Conservation (phyloP, 2,113 vertebrate species). For the Cebidichthys violaceus region DNA sequence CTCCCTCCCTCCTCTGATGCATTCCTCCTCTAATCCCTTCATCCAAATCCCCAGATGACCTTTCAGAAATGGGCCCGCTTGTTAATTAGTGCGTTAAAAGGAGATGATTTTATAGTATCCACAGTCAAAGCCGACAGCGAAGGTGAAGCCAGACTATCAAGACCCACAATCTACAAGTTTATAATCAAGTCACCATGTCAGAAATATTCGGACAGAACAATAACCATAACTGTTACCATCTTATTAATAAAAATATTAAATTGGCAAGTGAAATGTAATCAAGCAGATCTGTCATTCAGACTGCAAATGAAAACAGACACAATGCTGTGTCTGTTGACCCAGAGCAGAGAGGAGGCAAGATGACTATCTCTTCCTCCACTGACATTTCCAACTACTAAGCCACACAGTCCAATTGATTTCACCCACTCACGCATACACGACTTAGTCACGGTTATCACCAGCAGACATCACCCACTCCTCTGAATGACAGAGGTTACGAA, state of each 20-base stretch:
- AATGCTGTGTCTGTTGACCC: slow-evolving; percentile 41
- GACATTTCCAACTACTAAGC: slow-evolving; percentile 59
- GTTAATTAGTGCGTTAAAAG: slow-evolving; percentile 68
- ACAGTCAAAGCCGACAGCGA: slow-evolving; percentile 28
- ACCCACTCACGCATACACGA: slow-evolving; percentile 41
- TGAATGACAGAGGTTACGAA: slow-evolving; percentile 28
- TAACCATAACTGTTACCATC: neutral
- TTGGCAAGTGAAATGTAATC: slow-evolving; percentile 23
- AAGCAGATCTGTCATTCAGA: slow-evolving; percentile 19
- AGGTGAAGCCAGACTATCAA: slow-evolving; percentile 24
- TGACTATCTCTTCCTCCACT: slow-evolving; percentile 49
- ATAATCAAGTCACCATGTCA: neutral
- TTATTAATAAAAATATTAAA: slow-evolving; percentile 39
- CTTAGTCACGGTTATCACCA: slow-evolving; percentile 55
- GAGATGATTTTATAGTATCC: slow-evolving; percentile 50
- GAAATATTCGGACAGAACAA: neutral
- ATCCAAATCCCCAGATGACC: slow-evolving; percentile 77
- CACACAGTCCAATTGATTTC: slow-evolving; percentile 53
- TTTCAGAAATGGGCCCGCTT: slow-evolving; percentile 64
- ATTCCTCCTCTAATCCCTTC: slow-evolving; percentile 79
- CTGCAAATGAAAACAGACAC: slow-evolving; percentile 38
- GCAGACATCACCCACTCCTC: slow-evolving; percentile 51
- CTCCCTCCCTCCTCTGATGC: slow-evolving; percentile 67
- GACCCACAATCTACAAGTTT: neutral
- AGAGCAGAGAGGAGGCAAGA: slow-evolving; percentile 19